Evolutionary conservation across 2,797 vertebrate species (phyloP).

Genomic region (Schizothorax lantsangensis): DNA sequence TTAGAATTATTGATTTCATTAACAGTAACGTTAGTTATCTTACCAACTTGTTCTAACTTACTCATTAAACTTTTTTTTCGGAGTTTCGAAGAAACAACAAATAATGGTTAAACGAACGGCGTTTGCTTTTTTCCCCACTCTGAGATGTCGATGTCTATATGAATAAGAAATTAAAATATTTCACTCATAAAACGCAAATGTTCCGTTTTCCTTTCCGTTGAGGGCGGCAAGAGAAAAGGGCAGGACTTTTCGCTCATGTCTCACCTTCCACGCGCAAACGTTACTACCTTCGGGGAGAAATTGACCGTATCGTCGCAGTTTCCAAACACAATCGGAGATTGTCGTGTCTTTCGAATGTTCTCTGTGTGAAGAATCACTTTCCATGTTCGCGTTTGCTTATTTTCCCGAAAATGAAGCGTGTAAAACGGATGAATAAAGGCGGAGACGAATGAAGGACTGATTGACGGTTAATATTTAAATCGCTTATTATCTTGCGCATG

Average conservation of each 20-base stretch:
- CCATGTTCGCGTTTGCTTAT: not conserved
- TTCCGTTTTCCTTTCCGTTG: not conserved
- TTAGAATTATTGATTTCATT: not conserved
- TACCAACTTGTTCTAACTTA: not conserved
- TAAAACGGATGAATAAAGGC: not conserved
- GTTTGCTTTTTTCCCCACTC: not conserved
- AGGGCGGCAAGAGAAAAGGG: not conserved
- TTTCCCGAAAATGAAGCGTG: not conserved
- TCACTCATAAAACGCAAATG: not conserved
- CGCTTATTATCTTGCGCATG: not conserved
- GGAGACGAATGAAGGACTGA: accelerated
- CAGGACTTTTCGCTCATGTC: not conserved
- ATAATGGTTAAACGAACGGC: not conserved
- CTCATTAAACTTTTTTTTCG: not conserved
- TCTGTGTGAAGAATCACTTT: not conserved
- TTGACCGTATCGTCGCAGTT: slow-evolving; percentile 83
- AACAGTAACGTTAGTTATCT: not conserved
- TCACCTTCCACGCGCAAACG: slow-evolving; percentile 70
- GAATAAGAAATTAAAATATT: not conserved
- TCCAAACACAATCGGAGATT: slow-evolving; percentile 72
- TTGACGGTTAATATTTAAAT: slow-evolving; percentile 20
- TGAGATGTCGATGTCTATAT: not conserved
- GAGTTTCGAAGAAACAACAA: not conserved
- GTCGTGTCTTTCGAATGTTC: not conserved
- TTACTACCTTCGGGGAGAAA: slow-evolving; percentile 65